These are phyloP conservation scores for Acleris cristana DNA, from an alignment of 2,888 invertebrate genomes.

Conservation along the genomic window DNA sequence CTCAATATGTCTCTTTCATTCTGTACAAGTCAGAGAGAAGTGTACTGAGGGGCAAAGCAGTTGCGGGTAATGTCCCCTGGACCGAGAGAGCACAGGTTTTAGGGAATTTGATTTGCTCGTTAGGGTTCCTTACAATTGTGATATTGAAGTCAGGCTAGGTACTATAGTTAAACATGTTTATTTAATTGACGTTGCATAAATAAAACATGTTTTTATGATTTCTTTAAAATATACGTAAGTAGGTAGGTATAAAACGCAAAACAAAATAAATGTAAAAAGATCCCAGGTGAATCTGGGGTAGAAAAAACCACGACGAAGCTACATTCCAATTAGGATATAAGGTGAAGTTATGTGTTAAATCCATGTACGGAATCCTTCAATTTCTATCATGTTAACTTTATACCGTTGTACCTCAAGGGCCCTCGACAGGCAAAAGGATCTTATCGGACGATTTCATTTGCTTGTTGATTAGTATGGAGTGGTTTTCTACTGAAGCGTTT, in stretches of 20 bases:
- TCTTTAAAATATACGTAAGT: too few relatives aligned
- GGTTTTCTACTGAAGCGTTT: background rate
- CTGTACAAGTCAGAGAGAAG: too few relatives aligned
- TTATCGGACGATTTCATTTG: constrained; percentile 18
- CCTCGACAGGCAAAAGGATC: constrained; percentile 13
- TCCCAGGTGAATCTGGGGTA: too few relatives aligned
- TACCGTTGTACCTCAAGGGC: background rate
- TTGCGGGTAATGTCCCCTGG: constrained; percentile 2
- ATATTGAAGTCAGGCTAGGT: too few relatives aligned
- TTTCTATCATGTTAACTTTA: background rate
- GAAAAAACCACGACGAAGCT: too few relatives aligned
- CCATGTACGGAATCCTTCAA: background rate
- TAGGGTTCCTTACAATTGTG: constrained; percentile 13
- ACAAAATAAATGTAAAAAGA: too few relatives aligned
- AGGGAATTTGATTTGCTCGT: constrained; percentile 21
- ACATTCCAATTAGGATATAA: too few relatives aligned
- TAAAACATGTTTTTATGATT: too few relatives aligned
- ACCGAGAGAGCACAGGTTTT: background rate
- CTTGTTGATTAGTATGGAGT: constrained; percentile 16
- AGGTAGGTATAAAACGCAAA: too few relatives aligned
- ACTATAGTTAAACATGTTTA: too few relatives aligned
- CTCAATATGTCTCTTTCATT: too few relatives aligned
- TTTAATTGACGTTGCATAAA: too few relatives aligned
- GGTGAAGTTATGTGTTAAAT: background rate
- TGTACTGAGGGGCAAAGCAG: background rate